Percentiles rank a stretch among this genome's conserved stretches.
These are phyloP conservation scores for Eucera pruinosa DNA, from an alignment of 2,888 invertebrate species.

Conservation along the genomic window DNA sequence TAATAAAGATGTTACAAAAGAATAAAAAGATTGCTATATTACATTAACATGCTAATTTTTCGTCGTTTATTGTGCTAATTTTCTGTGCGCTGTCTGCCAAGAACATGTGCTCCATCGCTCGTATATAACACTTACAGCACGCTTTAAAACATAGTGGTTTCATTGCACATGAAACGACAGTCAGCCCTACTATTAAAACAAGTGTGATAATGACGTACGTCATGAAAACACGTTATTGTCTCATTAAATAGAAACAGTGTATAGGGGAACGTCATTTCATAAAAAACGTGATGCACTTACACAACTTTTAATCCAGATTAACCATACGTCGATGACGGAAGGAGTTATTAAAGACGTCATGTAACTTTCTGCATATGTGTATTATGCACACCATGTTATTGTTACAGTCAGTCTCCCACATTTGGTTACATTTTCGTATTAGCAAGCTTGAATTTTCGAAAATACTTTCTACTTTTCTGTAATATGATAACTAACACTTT, in stretches of 20 bases:
- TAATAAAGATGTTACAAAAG: too few relatives aligned
- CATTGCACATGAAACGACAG: slow-evolving; percentile 20
- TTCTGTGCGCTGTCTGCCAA: not conserved
- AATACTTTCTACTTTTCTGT: not conserved
- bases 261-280: not conserved
- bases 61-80: not conserved
- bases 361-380: slow-evolving; percentile 4
- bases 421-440: slow-evolving; percentile 10
- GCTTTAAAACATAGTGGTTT: not conserved
- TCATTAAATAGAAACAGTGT: slow-evolving; percentile 3
- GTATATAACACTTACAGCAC: not conserved
- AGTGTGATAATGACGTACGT: slow-evolving; percentile 15
- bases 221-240: slow-evolving; percentile 23
- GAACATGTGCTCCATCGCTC: slow-evolving; percentile 3
- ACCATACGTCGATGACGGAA: not conserved
- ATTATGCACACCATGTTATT: not conserved
- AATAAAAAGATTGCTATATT: slow-evolving; percentile 5
- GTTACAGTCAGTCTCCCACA: not conserved
- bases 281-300: not conserved
- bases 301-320: slow-evolving; percentile 27
- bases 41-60: not conserved
- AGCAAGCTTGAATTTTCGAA: slow-evolving; percentile 3
- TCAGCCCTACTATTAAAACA: slow-evolving; percentile 27
- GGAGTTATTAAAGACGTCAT: not conserved
- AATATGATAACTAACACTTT: slow-evolving; percentile 1